Evolutionary conservation across 1,140 invertebrate species (phyloP), one percentile per base, ranked within the genome.

Genomic region (Charaxes varanes): DNA sequence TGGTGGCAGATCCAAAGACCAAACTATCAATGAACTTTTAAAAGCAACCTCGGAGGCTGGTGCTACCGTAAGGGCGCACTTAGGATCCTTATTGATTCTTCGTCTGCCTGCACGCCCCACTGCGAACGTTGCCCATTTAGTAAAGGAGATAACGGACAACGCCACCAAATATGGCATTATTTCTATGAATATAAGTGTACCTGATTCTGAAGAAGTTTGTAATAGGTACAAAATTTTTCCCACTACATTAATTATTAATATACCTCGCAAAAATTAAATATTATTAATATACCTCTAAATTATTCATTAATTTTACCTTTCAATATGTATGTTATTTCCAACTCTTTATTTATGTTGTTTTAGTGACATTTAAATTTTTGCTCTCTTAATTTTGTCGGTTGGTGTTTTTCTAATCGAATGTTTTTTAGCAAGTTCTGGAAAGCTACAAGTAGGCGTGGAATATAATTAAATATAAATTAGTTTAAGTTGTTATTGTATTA

Each of bases 181-280:
- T 0, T 66, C 67, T 6, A 53, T 74, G 43, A 60, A 59, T 32
- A 62, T 81, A 6, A 70, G 58, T 13, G 33, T 81, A 10, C 56
- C 77, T 0, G 77, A 81, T 42, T 62, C 70, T 12, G 67, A 77
- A 30, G 77, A 81, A 47, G 63, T 78, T 15, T 68, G 54, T 42
- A 60, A 55, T 31, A 72, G 77, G 77, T 76, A 37, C 22, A 24
- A 23, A n/a, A n/a, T n/a, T n/a, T n/a, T n/a, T n/a, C n/a, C n/a
- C n/a, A n/a, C n/a, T n/a, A n/a, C n/a, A n/a, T n/a, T n/a, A n/a
- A n/a, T n/a, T n/a, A n/a, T n/a, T n/a, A n/a, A n/a, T n/a, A n/a
- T n/a, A n/a, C n/a, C n/a, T n/a, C n/a, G n/a, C n/a, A n/a, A n/a
- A n/a, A n/a, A n/a, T n/a, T n/a, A n/a, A n/a, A n/a, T n/a, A n/a